Base-by-base conservation (phyloP, 2,888 invertebrate species). In the Crioceris asparagi region DNA sequence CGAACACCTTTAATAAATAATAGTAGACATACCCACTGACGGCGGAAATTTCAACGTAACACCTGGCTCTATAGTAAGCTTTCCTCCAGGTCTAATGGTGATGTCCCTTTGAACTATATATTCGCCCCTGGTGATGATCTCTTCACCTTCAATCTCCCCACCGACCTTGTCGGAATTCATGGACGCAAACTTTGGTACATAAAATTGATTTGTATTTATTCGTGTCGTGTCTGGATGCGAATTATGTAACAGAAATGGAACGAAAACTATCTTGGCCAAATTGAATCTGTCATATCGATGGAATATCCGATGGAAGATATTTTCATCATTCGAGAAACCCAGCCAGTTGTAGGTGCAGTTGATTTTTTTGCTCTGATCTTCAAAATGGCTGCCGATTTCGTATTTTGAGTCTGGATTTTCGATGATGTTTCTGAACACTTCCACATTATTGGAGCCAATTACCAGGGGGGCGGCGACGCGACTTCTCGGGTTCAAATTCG, bases 331-430 rank as follows among this genome's bases (percentile, higher is more conserved):
- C 0, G 74, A 71, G 44, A 69, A 77, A 3, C 94, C 92, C 52
- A 97, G 74, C 86, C 92, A 97, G 59, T 98, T 98, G 58, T 76
- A 86, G 1, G 90, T 84, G 49, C 92, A 94, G 59, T 94, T 88
- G n/a, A 98, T 81, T 12, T 77, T 69, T 67, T 87, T 83, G 54
- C 93, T 92, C 59, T 94, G 96, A 59, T 96, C 93, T 55, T 84
- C 82, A 12, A 96, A 71, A 55, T 97, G 96, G 0, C 94, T 93
- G 0, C 93, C 93, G 31, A 98, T 81, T 68, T 98, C 97, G 59
- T 92, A 94, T 36, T 77, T 75, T 0, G 96, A 92, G 45, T 82
- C 80, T 2, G 82, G 82, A 64, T 98, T 97, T 40, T 86, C 79
- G 25, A 97, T 77, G 41, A 91, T 87, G 62, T 98, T 98, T 40